Evolutionary conservation across 2,888 invertebrate species (phyloP), one percentile per base, ranked within the genome.

Genomic region (Callimorpha dominula): DNA sequence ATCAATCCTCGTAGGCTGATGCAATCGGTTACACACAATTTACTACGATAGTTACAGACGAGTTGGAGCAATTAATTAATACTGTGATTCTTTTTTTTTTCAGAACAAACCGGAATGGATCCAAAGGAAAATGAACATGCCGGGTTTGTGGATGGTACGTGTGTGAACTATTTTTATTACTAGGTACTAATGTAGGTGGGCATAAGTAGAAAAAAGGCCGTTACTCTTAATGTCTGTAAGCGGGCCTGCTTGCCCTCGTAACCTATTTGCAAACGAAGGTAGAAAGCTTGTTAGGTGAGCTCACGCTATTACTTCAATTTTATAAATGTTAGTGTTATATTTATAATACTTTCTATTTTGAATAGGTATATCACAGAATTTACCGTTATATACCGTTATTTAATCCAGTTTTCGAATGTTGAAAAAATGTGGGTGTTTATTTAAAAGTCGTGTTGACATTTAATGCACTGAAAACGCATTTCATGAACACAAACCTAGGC

Each of bases 1-100:
- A 95, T 95, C 95, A 95, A 95, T 95, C 93, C 89, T 91, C 86
- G 90, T 94, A 94, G 91, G 94, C 93, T 93, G 94, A 94, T 95
- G 95, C 95, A 95, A 93, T 92, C 84, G 80, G 87, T 85, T 84
- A 84, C 88, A 87, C 85, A 88, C 83, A 79, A 83, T 85, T 86
- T 83, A 83, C 81, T 82, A 76, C 78, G 80, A 87, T 88, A 84
- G 79, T 82, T 83, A 79, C 78, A 81, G 85, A 87, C 83, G 81
- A 80, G 80, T 79, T 73, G 75, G 71, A 66, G 71, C 65, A 81
- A 84, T 81, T 85, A 86, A 87, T 88, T 85, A 85, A 86, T 81
- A 72, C 76, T 77, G 73, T 83, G 79, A 78, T 86, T 83, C 79
- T 83, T 86, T 88, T 87, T 88, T 86, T 85, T 91, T 90, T 75